Conservation (phyloP, 30 jellyfish, hydroid and myxozoan species). For the Aurelia coerulea region DNA sequence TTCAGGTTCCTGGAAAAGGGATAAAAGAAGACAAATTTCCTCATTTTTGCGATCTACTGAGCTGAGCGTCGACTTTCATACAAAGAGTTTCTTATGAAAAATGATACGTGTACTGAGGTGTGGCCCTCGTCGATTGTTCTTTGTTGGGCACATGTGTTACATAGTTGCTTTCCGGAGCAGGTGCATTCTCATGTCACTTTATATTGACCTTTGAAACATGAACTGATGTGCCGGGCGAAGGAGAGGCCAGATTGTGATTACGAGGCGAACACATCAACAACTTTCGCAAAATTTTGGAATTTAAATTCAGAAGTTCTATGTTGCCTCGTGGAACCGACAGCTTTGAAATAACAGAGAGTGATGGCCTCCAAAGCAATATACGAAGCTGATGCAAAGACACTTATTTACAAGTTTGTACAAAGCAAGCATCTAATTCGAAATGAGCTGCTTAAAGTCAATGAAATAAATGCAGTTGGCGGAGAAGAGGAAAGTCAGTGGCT, state of each 20-base stretch:
- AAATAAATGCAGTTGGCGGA: conserved; percentile 6
- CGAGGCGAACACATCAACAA: conserved; percentile 28
- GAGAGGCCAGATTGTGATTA: not conserved
- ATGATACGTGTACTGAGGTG: too few relatives aligned
- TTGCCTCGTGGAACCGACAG: too few relatives aligned
- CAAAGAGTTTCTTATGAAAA: too few relatives aligned
- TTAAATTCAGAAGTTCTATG: too few relatives aligned
- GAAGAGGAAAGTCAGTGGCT: conserved; percentile 63
- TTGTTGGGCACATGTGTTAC: too few relatives aligned
- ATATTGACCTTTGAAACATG: conserved; percentile 22
- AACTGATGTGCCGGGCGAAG: not conserved
- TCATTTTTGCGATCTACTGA: too few relatives aligned
- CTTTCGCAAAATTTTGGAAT: not conserved
- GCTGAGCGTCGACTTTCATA: too few relatives aligned
- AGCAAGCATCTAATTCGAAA: conserved; percentile 41
- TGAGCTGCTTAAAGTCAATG: conserved; percentile 25
- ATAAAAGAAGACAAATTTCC: too few relatives aligned
- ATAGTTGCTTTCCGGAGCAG: too few relatives aligned
- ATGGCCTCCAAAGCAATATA: conserved; percentile 93
- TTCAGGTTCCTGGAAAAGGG: too few relatives aligned
- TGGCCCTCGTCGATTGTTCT: too few relatives aligned
- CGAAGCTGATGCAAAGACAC: conserved; percentile 91
- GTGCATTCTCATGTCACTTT: not conserved
- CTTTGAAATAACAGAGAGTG: too few relatives aligned
- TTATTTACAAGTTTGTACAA: conserved; percentile 41